A percentile compares a stretch with the other conserved stretches of the same genome.
phyloP scores from a whole-genome alignment of 2,797 vertebrate genomes.

The Sphenopsis melanotis region DNA sequence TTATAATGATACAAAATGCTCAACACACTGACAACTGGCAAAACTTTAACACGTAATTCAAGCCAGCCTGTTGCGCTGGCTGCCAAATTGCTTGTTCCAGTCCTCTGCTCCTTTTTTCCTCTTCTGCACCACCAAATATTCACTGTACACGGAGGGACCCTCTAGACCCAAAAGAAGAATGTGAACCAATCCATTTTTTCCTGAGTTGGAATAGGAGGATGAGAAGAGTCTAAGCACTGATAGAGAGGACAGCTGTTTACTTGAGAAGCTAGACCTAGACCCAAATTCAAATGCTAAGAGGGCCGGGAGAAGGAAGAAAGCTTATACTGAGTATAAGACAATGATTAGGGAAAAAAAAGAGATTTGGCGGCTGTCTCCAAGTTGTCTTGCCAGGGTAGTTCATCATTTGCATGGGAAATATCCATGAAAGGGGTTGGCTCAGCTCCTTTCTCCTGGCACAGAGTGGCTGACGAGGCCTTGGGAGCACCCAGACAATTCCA shows the following conservation, averaged over 20 bases:
- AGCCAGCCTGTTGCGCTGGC: not conserved
- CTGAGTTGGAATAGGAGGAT: not conserved
- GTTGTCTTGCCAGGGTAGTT: not conserved
- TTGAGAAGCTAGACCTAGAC: not conserved
- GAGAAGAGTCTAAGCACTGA: not conserved
- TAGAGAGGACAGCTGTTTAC: not conserved
- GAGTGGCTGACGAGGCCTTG: not conserved
- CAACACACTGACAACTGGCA: not conserved
- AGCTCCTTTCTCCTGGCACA: not conserved
- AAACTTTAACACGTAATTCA: not conserved
- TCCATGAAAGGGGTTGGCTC: not conserved
- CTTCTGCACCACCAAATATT: not conserved
- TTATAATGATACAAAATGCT: not conserved
- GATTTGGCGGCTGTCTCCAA: not conserved
- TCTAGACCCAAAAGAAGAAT: not conserved
- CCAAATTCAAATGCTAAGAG: not conserved
- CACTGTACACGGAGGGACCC: not conserved
- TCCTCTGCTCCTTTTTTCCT: not conserved
- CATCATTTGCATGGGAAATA: not conserved
- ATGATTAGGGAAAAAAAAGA: not conserved
- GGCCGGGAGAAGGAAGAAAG: not conserved
- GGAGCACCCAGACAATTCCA: not conserved
- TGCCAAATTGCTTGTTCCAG: not conserved
- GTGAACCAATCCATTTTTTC: not conserved
- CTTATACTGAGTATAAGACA: not conserved